A percentile compares a stretch with the other conserved stretches of the same genome.
Evolutionary conservation across 2,113 vertebrate genomes (phyloP).

Genomic region (Passer domesticus): DNA sequence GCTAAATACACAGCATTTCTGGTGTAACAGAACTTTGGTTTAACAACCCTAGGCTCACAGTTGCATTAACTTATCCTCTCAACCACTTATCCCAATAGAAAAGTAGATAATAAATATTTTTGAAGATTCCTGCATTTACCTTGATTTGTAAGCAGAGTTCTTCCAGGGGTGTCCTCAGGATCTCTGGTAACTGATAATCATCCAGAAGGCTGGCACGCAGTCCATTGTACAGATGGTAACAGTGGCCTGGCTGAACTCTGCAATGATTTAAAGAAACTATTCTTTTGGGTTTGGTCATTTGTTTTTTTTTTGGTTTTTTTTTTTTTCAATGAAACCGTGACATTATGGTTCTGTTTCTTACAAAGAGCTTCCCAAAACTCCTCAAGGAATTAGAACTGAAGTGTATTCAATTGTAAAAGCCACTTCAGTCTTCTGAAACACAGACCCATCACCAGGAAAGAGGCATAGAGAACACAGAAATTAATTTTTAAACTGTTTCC

Average conservation of each 20-base stretch:
- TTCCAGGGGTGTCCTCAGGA: slow-evolving; percentile 93
- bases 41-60: neutral
- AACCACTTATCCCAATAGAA: neutral
- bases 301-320: fast-evolving
- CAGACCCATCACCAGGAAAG: neutral
- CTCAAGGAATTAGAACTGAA: neutral
- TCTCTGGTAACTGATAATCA: slow-evolving; percentile 94
- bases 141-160: slow-evolving; percentile 98
- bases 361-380: neutral
- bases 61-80: neutral
- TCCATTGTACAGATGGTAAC: slow-evolving; percentile 94
- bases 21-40: neutral
- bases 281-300: neutral
- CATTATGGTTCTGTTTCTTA: neutral
- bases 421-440: neutral
- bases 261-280: neutral
- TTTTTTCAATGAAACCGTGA: neutral
- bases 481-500: neutral
- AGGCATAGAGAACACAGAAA: neutral
- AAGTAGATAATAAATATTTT: fast-evolving
- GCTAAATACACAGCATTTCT: neutral
- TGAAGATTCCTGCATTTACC: slow-evolving; percentile 69
- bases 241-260: slow-evolving; percentile 94
- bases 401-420: neutral
- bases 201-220: slow-evolving; percentile 91